Base-by-base conservation (phyloP, 2,113 vertebrate genomes). In the Tyrannus savana region DNA sequence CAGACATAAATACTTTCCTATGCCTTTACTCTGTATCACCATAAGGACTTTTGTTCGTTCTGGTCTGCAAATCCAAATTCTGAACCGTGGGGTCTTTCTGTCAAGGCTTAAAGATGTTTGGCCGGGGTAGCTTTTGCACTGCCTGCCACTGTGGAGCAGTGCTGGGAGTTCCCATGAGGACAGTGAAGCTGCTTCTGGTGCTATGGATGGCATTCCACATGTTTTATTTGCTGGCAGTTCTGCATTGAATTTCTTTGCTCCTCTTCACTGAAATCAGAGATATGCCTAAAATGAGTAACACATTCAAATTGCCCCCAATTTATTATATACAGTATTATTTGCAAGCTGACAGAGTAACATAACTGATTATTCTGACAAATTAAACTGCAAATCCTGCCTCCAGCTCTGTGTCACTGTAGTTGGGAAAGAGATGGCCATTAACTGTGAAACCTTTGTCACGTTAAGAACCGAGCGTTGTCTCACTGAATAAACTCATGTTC, bases 181-280 rank as follows among this genome's bases (percentile, higher is more conserved):
- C 77, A 76, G 2, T 22, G 52, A 60, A 94, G 63, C 78, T 76
- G 50, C 79, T 96, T 30, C 21, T 84, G 75, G 49, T 75, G 83
- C 85, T 81, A 83, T 46, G 84, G 80, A 55, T 82, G 93, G 17
- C 39, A 59, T 60, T 94, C 66, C 72, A 75, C 68, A 28, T 56
- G 25, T 90, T 96, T 97, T 84, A 73, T 97, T 95, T 95, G 83
- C 85, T 97, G 95, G 41, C 41, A 86, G 52, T 55, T 94, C 28
- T 87, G 33, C 42, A 59, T 55, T 92, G 49, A 47, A 27, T 87
- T 94, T 89, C 46, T 93, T 94, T 93, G 75, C 33, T 68, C n/a
- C 21, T 41, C 17, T 69, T 62, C 41, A 56, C 50, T 28, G 33
- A 72, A 78, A 84, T 66, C 47, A 81, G 73, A 87, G 41, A 69